Percentiles rank a stretch among this genome's conserved stretches.
Conservation (phyloP, 37 sponge, comb jelly and placozoan species). For the Eunapius fragilis region DNA sequence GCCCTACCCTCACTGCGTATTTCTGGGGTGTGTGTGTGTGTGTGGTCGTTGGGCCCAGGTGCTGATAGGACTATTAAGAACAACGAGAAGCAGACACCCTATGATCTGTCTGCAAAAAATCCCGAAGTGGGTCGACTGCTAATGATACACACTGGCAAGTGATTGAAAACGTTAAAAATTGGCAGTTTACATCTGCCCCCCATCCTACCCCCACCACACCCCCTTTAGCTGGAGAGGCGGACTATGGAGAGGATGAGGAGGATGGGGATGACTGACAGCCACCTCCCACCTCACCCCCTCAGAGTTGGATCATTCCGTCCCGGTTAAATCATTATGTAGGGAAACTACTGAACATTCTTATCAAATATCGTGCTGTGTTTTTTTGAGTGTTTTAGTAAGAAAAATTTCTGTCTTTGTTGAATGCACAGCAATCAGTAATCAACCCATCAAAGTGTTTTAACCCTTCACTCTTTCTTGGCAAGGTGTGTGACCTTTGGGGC, state of each 20-base stretch:
- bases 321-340: neutral
- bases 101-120: constrained; percentile 69
- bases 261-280: neutral
- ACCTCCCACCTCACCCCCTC: neutral
- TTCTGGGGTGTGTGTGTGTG: too few species aligned
- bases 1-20: too few species aligned
- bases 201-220: neutral
- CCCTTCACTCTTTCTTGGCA: neutral
- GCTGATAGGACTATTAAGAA: constrained; percentile 72
- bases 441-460: neutral
- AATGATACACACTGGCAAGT: constrained; percentile 49
- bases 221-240: constrained; percentile 4
- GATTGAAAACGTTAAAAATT: neutral
- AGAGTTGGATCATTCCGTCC: neutral
- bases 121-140: constrained; percentile 79
- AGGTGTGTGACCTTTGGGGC: too few species aligned
- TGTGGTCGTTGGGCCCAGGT: constrained; percentile 32
- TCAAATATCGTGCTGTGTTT: neutral
- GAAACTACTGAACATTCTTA: neutral
- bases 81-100: constrained; percentile 87
- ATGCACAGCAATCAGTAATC: neutral
- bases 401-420: neutral
- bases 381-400: neutral
- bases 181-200: neutral
- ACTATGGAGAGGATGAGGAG: constrained; percentile 13